These are phyloP conservation scores for Mythimna albipuncta DNA, from an alignment of 2,888 invertebrate genomes.

Conservation along the genomic window DNA sequence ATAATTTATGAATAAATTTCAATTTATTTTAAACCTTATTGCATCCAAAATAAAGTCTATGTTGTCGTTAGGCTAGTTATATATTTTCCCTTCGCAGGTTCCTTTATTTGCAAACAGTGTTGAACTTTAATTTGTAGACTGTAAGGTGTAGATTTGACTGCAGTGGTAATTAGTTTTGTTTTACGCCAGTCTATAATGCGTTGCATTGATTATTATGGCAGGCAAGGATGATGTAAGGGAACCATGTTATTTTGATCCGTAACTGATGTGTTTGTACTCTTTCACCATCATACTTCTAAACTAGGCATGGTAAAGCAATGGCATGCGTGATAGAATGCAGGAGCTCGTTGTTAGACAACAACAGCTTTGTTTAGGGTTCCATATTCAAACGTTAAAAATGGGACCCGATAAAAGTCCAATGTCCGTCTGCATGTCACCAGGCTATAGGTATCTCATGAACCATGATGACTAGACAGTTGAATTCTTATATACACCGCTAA, in stretches of 20 bases:
- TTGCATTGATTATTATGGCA: constrained; percentile 31
- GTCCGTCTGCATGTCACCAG: too few relatives aligned
- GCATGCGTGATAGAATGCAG: background rate
- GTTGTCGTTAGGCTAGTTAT: background rate
- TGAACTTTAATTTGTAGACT: background rate
- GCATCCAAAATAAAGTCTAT: background rate
- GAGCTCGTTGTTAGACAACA: background rate
- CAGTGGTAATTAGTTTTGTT: constrained; percentile 22
- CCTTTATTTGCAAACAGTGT: background rate
- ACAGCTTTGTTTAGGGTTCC: background rate
- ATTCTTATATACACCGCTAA: too few relatives aligned
- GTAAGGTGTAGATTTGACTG: constrained; percentile 11
- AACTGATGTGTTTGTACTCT: background rate
- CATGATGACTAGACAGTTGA: too few relatives aligned
- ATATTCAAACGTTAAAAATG: too few relatives aligned
- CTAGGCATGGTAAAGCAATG: background rate
- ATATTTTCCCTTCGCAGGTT: constrained; percentile 14
- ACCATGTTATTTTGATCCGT: constrained; percentile 41
- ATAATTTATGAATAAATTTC: background rate
- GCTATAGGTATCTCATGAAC: too few relatives aligned
- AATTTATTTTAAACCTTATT: constrained; percentile 31
- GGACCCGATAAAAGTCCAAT: too few relatives aligned
- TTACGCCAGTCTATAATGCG: constrained; percentile 41
- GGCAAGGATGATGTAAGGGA: constrained; percentile 45
- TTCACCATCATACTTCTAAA: background rate